Evolutionary conservation across 2,113 vertebrate species (phyloP).

Genomic region (Rhineura floridana): DNA sequence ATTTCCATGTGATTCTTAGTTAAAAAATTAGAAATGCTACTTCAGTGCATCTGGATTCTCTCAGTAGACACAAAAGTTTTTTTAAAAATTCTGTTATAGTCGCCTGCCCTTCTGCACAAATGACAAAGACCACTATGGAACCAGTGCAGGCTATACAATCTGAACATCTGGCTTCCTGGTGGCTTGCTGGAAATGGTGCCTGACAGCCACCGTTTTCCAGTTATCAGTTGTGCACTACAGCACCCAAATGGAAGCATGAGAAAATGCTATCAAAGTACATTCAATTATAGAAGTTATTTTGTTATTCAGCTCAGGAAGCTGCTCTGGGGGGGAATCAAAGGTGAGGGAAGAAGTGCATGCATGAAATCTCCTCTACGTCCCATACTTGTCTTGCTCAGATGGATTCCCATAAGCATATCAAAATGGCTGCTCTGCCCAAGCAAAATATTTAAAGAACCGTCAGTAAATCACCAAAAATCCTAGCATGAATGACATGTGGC

Average conservation of each 20-base stretch:
- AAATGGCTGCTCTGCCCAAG: background rate
- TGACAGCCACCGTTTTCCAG: background rate
- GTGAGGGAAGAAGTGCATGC: background rate
- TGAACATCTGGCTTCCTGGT: constrained; percentile 12
- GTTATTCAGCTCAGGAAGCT: background rate
- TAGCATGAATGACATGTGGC: no score
- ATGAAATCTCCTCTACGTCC: background rate
- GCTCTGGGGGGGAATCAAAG: background rate
- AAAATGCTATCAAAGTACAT: background rate
- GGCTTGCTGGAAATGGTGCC: background rate
- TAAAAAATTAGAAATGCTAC: background rate
- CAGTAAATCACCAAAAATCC: constrained; percentile 25
- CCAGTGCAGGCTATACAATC: background rate
- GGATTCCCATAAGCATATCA: constrained; percentile 1
- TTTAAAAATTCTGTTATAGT: background rate
- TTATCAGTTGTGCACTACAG: background rate
- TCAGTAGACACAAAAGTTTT: background rate
- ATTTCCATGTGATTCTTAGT: background rate
- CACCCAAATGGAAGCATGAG: background rate
- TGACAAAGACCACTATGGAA: background rate
- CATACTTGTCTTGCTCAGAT: background rate
- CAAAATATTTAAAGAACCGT: constrained; percentile 49
- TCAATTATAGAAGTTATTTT: background rate
- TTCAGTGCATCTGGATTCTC: constrained; percentile 4
- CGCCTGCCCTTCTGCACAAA: background rate